phyloP scores from a whole-genome alignment of 2,113 vertebrate species.

The Thinocorus orbignyianus region DNA sequence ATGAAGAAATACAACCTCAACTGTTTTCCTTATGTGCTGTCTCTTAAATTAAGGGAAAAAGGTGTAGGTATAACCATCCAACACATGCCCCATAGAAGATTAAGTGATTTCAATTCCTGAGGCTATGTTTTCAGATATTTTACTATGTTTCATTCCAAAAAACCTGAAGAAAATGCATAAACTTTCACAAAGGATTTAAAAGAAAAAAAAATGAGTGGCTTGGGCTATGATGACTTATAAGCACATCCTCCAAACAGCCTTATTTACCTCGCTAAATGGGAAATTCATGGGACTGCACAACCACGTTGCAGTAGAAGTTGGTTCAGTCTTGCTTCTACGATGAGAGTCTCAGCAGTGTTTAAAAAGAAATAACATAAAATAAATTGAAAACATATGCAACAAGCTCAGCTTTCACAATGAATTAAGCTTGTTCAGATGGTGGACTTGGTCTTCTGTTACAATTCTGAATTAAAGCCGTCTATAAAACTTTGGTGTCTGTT shows the following conservation, averaged over 20 bases:
- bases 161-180: background rate
- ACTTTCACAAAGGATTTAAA: background rate
- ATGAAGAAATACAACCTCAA: background rate
- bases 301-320: background rate
- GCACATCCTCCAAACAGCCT: background rate
- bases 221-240: background rate
- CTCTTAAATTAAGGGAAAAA: background rate
- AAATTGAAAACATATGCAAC: background rate
- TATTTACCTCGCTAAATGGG: background rate
- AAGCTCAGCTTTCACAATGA: constrained; percentile 11
- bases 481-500: background rate
- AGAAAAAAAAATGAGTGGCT: background rate
- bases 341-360: background rate
- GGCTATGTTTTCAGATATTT: background rate
- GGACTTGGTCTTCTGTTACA: background rate
- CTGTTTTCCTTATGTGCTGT: background rate
- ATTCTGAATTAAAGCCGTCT: background rate
- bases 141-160: background rate
- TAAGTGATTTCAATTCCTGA: background rate
- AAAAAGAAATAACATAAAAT: background rate
- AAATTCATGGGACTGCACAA: background rate
- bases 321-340: background rate
- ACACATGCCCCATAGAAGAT: background rate
- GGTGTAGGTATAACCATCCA: background rate
- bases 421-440: background rate